A percentile compares a stretch with the other conserved stretches of the same genome.
Evolutionary conservation across 2,888 invertebrate genomes (phyloP).

Genomic region (Halictus ligatus): DNA sequence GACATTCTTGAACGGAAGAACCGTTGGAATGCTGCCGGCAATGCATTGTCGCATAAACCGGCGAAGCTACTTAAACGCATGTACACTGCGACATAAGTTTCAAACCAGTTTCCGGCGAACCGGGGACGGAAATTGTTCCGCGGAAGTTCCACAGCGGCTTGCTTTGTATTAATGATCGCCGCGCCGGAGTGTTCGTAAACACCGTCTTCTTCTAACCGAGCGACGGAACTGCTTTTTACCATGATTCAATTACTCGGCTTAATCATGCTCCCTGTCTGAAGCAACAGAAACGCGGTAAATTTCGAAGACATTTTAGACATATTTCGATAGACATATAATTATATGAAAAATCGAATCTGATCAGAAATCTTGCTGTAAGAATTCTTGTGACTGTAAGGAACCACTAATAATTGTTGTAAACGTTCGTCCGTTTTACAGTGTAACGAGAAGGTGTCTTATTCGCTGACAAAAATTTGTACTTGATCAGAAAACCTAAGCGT

Average conservation of each 20-base stretch:
- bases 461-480: too few relatives aligned
- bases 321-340: too few relatives aligned
- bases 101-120: neutral
- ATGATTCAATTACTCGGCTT: neutral
- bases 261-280: neutral
- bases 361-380: too few relatives aligned
- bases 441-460: too few relatives aligned
- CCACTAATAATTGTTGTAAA: too few relatives aligned
- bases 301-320: too few relatives aligned
- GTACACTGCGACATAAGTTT: constrained; percentile 10
- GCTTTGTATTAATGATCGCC: constrained; percentile 4
- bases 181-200: neutral
- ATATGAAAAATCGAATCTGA: too few relatives aligned
- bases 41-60: constrained; percentile 41
- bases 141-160: neutral
- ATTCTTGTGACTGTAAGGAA: too few relatives aligned
- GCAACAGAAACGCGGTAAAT: neutral
- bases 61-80: constrained; percentile 26
- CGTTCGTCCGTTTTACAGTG: too few relatives aligned
- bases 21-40: constrained; percentile 37
- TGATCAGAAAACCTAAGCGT: too few relatives aligned
- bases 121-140: constrained; percentile 9
- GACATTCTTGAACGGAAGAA: constrained; percentile 33
- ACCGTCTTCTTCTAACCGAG: neutral
- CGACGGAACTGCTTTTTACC: neutral